Evolutionary conservation across 2,888 invertebrate species (phyloP).

Genomic region (Onchidella celtica): DNA sequence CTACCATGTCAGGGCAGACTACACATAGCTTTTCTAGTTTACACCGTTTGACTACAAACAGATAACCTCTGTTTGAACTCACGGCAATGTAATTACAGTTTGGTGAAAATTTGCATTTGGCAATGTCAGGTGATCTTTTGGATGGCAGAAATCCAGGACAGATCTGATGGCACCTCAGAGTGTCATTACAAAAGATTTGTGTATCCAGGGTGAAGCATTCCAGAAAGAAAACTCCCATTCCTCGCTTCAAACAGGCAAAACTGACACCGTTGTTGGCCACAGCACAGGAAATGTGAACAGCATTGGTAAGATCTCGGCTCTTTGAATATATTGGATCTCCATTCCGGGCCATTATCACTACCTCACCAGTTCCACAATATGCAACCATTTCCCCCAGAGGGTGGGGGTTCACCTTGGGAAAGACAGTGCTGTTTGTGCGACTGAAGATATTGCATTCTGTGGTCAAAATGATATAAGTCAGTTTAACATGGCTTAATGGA

Average conservation of each 20-base stretch:
- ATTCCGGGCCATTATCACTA: slow-evolving; percentile 55
- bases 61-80: slow-evolving; percentile 58
- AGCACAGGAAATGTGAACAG: slow-evolving; percentile 62
- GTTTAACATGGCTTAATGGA: neutral
- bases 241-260: slow-evolving; percentile 62
- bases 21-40: slow-evolving; percentile 52
- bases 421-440: slow-evolving; percentile 59
- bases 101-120: slow-evolving; percentile 70
- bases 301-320: slow-evolving; percentile 57
- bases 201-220: slow-evolving; percentile 40
- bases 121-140: slow-evolving; percentile 59
- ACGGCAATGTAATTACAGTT: slow-evolving; percentile 66
- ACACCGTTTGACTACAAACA: slow-evolving; percentile 57
- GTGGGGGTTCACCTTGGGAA: slow-evolving; percentile 66
- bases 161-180: slow-evolving; percentile 54
- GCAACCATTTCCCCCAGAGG: slow-evolving; percentile 65
- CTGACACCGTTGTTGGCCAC: slow-evolving; percentile 68
- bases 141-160: slow-evolving; percentile 55
- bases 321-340: slow-evolving; percentile 58
- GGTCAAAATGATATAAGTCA: neutral
- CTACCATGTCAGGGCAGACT: slow-evolving; percentile 63
- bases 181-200: neutral
- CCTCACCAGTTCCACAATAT: slow-evolving; percentile 59
- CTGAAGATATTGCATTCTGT: slow-evolving; percentile 60
- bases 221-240: slow-evolving; percentile 49